Evolutionary conservation across 2,797 vertebrate species (phyloP), one percentile per base, ranked within the genome.

Genomic region (Enteromius fasciolatus): DNA sequence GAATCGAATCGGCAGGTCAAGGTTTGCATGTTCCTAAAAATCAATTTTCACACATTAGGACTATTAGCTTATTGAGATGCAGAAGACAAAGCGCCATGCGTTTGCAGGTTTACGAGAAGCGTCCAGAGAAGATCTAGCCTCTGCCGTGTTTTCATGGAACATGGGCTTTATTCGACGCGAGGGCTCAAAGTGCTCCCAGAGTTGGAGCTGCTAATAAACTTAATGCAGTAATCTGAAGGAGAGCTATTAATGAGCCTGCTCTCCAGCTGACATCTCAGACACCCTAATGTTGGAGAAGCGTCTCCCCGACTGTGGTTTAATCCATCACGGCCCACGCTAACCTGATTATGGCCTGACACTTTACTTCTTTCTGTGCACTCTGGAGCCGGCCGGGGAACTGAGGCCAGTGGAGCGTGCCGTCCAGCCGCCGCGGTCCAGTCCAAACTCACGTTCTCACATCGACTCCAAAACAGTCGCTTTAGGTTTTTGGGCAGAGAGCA

Each of bases 11-110:
- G 23, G 46, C 39, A 81, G 85, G 83, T 82, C 78, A 77, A 80
- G 80, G 89, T 90, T 25, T 74, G 89, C 90, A 88, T 89, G 87
- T 90, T 91, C 94, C 95, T 94, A 92, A 93, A 97, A 98, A 97
- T 98, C 96, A 95, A 96, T 98, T 95, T 96, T 98, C 96, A 97
- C 96, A 97, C 96, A 96, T 96, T 95, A 96, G 93, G 91, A 93
- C 95, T 95, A 95, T 97, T 96, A 95, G 92, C 90, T 96, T 95
- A 95, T 95, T 94, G 94, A 96, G 94, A 95, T 93, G 87, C 86
- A 89, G 88, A 92, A 94, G 94, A 96, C 88, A 86, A 92, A 95
- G 93, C 88, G 89, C 80, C 77, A 44, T 80, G 1, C 66, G 17
- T 17, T 67, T 66, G 14, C 17, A 73, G 75, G 72, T 31, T 68